A percentile compares a stretch with the other conserved stretches of the same genome.
Evolutionary conservation across 1,140 invertebrate species (phyloP).

Genomic region (Eubasilissa regina): DNA sequence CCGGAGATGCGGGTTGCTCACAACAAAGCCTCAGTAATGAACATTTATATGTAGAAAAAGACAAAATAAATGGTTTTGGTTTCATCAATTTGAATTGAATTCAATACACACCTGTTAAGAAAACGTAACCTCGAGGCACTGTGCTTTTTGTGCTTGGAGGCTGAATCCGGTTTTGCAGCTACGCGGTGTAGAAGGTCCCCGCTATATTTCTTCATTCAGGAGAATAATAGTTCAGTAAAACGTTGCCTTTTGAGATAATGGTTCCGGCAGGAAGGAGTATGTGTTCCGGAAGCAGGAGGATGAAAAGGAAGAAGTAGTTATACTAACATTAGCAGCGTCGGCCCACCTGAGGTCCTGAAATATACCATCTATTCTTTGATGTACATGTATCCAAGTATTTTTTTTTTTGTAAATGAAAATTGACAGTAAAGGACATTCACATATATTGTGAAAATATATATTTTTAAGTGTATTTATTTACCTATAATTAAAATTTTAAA

Average conservation of each 20-base stretch:
- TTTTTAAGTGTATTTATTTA: no score
- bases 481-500: no score
- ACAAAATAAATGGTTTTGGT: no score
- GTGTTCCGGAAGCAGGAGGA: slow-evolving; percentile 43
- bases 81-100: no score
- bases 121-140: neutral
- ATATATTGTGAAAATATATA: no score
- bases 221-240: slow-evolving; percentile 37
- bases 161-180: neutral
- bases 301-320: slow-evolving; percentile 40
- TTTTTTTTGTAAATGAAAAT: neutral
- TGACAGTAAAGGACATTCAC: neutral
- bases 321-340: slow-evolving; percentile 44
- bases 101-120: neutral
- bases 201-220: slow-evolving; percentile 35
- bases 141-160: no score
- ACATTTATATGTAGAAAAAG: slow-evolving; percentile 3
- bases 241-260: slow-evolving; percentile 15
- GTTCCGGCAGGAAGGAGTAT: slow-evolving; percentile 4
- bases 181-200: neutral
- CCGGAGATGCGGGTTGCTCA: slow-evolving; percentile 16
- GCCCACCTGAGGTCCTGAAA: slow-evolving; percentile 37
- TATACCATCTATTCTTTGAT: neutral
- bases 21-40: slow-evolving; percentile 44
- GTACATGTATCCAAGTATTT: neutral